Percentiles rank a stretch among this genome's conserved stretches.
These are phyloP conservation scores for Seriola aureovittata DNA, from an alignment of 2,113 vertebrate genomes.

Conservation along the genomic window DNA sequence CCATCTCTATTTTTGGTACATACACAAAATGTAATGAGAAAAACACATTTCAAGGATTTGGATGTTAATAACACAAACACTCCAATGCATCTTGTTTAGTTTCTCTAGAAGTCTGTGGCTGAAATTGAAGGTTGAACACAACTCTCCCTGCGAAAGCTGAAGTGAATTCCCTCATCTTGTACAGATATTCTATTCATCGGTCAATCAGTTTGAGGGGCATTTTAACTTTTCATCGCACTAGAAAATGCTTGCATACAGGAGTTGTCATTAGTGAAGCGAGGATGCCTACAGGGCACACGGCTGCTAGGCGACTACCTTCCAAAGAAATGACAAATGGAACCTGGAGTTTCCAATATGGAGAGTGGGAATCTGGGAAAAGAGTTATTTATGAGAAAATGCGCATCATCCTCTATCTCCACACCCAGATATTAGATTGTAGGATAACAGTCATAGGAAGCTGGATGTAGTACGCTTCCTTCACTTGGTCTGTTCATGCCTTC, in stretches of 20 bases:
- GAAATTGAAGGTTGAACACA: not conserved
- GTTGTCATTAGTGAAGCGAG: not conserved
- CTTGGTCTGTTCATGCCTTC: conserved; percentile 22
- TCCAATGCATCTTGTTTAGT: not conserved
- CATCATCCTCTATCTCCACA: conserved; percentile 25
- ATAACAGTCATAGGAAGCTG: conserved; percentile 31
- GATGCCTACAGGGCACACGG: not conserved
- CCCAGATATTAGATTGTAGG: conserved; percentile 30
- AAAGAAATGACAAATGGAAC: conserved; percentile 27
- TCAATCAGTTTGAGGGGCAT: not conserved
- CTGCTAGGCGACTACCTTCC: not conserved
- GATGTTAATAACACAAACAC: not conserved
- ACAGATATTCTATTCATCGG: not conserved
- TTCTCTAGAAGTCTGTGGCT: not conserved
- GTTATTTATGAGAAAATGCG: conserved; percentile 20
- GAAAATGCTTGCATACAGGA: not conserved
- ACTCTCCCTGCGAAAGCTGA: not conserved
- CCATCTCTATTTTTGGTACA: not conserved
- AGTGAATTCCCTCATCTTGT: not conserved
- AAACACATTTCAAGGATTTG: not conserved
- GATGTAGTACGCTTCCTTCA: conserved; percentile 33
- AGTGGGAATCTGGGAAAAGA: conserved; percentile 36
- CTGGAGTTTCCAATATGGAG: conserved; percentile 22
- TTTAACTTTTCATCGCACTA: not conserved
- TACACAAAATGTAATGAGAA: not conserved